These are phyloP conservation scores for Notechis scutatus DNA, from an alignment of 2,113 vertebrate species.

Conservation along the genomic window DNA sequence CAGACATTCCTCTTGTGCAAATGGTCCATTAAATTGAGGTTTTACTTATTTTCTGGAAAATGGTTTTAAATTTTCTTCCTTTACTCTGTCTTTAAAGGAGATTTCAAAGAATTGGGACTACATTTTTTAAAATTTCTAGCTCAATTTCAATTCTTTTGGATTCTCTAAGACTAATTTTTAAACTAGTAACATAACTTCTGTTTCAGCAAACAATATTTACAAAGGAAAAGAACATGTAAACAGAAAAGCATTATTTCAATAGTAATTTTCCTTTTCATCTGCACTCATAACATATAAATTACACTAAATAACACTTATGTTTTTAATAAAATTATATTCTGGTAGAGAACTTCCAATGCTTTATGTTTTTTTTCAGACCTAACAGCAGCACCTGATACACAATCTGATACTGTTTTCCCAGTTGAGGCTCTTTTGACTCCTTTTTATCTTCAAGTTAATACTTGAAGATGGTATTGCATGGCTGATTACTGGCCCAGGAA, in stretches of 20 bases:
- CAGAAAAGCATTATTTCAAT: not conserved
- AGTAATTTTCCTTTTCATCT: not conserved
- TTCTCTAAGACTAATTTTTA: not conserved
- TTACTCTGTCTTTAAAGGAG: not conserved
- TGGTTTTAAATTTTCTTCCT: not conserved
- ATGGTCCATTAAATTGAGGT: not conserved
- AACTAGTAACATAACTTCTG: not conserved
- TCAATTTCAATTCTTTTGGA: not conserved
- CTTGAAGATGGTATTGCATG: not conserved
- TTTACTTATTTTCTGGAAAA: not conserved
- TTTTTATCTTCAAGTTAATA: not conserved
- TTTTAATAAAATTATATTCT: not conserved
- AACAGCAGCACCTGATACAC: not conserved
- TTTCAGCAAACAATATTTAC: not conserved
- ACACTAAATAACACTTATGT: not conserved
- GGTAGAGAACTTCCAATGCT: not conserved
- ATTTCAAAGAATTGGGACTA: not conserved
- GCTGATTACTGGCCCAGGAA: not conserved
- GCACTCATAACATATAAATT: not conserved
- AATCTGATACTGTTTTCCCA: not conserved
- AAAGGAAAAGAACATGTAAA: not conserved
- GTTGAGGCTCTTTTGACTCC: not conserved
- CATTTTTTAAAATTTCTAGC: not conserved
- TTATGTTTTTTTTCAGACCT: not conserved
- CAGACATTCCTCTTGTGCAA: not conserved